phyloP scores from a whole-genome alignment of 1,140 invertebrate genomes.

The Pachypeltis micranthus region DNA sequence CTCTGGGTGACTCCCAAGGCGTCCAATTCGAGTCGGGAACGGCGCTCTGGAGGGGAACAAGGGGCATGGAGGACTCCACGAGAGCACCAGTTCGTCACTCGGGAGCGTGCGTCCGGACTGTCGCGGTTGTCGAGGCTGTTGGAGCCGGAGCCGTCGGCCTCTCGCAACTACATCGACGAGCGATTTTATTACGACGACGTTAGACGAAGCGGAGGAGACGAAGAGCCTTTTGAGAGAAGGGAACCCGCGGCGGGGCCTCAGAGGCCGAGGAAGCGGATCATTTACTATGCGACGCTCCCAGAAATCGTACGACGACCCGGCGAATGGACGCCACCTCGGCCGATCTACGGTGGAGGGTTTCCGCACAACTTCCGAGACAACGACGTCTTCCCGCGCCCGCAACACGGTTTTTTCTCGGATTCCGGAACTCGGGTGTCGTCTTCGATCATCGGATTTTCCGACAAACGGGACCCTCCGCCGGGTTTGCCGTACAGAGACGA shows the following conservation, averaged over 20 bases:
- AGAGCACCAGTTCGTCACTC: conserved; percentile 19
- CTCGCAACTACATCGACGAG: conserved; percentile 12
- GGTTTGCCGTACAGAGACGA: neutral
- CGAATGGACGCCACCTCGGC: conserved; percentile 24
- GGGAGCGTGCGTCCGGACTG: neutral
- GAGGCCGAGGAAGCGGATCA: conserved; percentile 32
- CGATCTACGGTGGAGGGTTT: neutral
- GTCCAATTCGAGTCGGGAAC: no score
- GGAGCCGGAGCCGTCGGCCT: conserved; percentile 7
- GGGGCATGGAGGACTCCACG: conserved; percentile 16
- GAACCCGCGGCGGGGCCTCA: neutral
- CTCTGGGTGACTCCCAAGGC: no score
- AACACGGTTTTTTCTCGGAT: neutral
- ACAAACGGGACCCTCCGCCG: neutral
- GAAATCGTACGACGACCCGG: conserved; percentile 37
- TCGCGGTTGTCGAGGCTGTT: neutral
- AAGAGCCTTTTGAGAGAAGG: conserved; percentile 3
- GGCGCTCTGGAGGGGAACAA: no score
- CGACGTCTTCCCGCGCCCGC: conserved; percentile 16
- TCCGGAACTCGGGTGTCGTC: neutral
- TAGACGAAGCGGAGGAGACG: neutral
- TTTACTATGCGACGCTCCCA: conserved; percentile 40
- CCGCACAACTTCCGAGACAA: conserved; percentile 13
- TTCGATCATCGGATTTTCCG: neutral
- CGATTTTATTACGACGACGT: neutral